Evolutionary conservation across 2,113 vertebrate genomes (phyloP), one percentile per base, ranked within the genome.

Genomic region (Pseudorasbora parva): DNA sequence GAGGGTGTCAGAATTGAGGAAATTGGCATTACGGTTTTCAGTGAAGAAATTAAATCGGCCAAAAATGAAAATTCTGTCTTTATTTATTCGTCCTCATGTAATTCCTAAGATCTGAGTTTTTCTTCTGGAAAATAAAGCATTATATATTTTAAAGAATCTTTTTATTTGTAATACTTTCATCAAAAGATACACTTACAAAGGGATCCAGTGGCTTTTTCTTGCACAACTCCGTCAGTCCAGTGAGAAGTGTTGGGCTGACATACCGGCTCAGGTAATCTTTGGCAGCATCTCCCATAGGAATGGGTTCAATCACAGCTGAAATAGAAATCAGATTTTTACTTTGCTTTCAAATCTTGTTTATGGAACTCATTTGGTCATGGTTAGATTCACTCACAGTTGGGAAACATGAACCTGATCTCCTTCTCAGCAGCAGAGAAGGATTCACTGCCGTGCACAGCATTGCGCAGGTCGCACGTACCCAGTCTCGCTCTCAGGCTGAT

Each of bases 351-450:
- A 21, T 23, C 33, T 4, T 43, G 1, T 43, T 51, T 6, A 62
- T 54, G 51, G 23, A 27, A 54, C 0, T 81, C 49, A 14, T 45
- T 68, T 54, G 78, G 5, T 23, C 17, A 43, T 15, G 8, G 21
- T 72, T 60, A 25, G 14, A 25, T 17, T 33, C 9, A 92, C 91
- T 91, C 93, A 99, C 98, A 94, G 91, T 94, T 93, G 88, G 97
- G 96, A 90, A 99, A 99, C 91, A 99, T 95, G 89, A 97, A 98
- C 81, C 91, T 92, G 85, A 99, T 97, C 91, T 99, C 98, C 81
- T 91, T 95, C 91, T 97, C 96, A 54, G 97, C 96, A 47, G 94
- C 92, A 30, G 90, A 89, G 89, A 94, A 93, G 43, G 91, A 95
- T 41, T 92, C 87, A 79, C 98, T 99, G 83, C 97, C 98, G 1